Evolutionary conservation across 2,888 invertebrate species (phyloP).

Genomic region (Apodemia hepburni): DNA sequence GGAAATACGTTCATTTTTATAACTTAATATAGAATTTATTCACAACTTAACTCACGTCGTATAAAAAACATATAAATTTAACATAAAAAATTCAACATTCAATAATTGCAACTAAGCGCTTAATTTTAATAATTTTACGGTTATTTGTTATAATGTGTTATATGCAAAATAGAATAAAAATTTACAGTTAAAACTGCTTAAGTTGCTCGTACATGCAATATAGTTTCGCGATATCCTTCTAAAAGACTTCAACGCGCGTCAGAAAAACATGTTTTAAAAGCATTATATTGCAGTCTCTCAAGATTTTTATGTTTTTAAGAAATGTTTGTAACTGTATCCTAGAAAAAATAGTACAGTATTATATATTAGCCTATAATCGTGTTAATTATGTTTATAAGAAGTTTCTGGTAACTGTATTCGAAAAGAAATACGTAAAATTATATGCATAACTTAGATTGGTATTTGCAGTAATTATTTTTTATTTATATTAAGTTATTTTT

Average conservation of each 20-base stretch:
- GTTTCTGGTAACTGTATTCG: background rate
- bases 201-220: background rate
- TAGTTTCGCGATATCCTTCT: background rate
- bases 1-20: too few relatives aligned
- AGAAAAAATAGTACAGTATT: background rate
- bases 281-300: background rate
- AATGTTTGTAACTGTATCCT: background rate
- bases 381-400: background rate
- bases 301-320: background rate
- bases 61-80: too few relatives aligned
- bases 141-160: slow-evolving; percentile 16
- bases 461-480: too few relatives aligned
- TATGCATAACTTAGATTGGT: too few relatives aligned
- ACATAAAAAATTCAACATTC: too few relatives aligned
- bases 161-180: slow-evolving; percentile 22
- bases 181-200: background rate
- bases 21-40: too few relatives aligned
- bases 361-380: too few relatives aligned
- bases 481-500: too few relatives aligned
- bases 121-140: slow-evolving; percentile 2
- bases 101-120: too few relatives aligned
- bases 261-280: background rate
- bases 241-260: slow-evolving; percentile 20
- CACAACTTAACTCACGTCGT: too few relatives aligned
- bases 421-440: background rate